phyloP scores from a whole-genome alignment of 2,888 invertebrate genomes.

The Lymantria monacha region DNA sequence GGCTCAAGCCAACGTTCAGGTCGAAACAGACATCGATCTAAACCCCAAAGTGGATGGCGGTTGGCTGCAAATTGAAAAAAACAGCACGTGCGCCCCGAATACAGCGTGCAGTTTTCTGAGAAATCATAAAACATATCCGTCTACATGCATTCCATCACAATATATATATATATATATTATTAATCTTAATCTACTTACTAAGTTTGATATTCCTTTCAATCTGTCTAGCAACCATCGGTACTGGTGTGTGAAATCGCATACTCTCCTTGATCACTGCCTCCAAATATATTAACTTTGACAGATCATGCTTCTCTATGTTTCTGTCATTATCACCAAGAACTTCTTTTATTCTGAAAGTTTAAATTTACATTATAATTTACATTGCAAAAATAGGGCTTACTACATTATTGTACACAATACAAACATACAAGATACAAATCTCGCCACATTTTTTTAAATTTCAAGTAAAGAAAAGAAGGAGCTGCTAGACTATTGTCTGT shows the following conservation, averaged over 20 bases:
- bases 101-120: slow-evolving; percentile 53
- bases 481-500: no score
- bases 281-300: slow-evolving; percentile 52
- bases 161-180: no score
- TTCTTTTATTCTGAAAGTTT: slow-evolving; percentile 43
- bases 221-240: slow-evolving; percentile 50
- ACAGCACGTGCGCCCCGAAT: slow-evolving; percentile 48
- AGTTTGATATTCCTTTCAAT: slow-evolving; percentile 56
- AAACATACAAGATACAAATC: no score
- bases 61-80: slow-evolving; percentile 50
- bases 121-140: no score
- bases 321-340: slow-evolving; percentile 53
- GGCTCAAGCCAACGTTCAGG: slow-evolving; percentile 60
- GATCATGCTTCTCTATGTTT: slow-evolving; percentile 54
- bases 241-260: slow-evolving; percentile 56
- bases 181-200: slow-evolving; percentile 45
- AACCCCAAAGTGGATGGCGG: slow-evolving; percentile 54
- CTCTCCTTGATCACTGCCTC: slow-evolving; percentile 66
- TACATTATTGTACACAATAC: no score
- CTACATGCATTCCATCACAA: no score
- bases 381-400: no score
- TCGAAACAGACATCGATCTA: slow-evolving; percentile 49
- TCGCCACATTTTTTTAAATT: no score
- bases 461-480: no score
- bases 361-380: no score